Percentiles rank a stretch among this genome's conserved stretches.
Evolutionary conservation across 2,888 invertebrate genomes (phyloP).

Genomic region (Eristalis tenax): DNA sequence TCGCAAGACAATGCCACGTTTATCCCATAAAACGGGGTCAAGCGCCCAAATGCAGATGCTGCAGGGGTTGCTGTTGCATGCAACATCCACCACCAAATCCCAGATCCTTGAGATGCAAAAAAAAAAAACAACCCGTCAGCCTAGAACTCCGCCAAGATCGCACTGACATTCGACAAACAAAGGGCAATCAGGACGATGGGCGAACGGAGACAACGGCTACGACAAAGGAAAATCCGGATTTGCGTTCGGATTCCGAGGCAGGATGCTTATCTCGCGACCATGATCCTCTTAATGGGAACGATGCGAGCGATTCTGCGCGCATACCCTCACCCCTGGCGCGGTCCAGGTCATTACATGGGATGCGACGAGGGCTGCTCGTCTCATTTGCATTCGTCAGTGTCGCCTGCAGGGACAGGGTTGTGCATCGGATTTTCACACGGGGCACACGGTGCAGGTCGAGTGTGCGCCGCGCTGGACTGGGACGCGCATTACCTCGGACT

Average conservation of each 20-base stretch:
- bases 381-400: slow-evolving; percentile 63
- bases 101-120: not conserved
- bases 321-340: not conserved
- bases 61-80: slow-evolving; percentile 40
- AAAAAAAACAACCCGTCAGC: not conserved
- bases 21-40: slow-evolving; percentile 62
- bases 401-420: slow-evolving; percentile 30
- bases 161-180: slow-evolving; percentile 70
- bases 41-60: slow-evolving; percentile 44
- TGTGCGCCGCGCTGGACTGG: slow-evolving; percentile 48
- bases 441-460: not conserved
- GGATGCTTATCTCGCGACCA: slow-evolving; percentile 57
- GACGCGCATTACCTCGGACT: slow-evolving; percentile 52
- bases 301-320: not conserved
- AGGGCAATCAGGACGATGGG: slow-evolving; percentile 62
- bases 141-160: not conserved
- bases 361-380: slow-evolving; percentile 34
- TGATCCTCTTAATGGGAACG: slow-evolving; percentile 65
- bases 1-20: slow-evolving; percentile 53
- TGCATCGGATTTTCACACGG: slow-evolving; percentile 54
- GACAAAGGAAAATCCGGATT: slow-evolving; percentile 52
- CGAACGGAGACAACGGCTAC: slow-evolving; percentile 7
- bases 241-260: slow-evolving; percentile 22
- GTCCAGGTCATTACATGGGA: slow-evolving; percentile 58
- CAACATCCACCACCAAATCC: not conserved